Percentiles rank a stretch among this genome's conserved stretches.
Conservation (phyloP, 2,797 vertebrate species). For the Enteromius argenteus region DNA sequence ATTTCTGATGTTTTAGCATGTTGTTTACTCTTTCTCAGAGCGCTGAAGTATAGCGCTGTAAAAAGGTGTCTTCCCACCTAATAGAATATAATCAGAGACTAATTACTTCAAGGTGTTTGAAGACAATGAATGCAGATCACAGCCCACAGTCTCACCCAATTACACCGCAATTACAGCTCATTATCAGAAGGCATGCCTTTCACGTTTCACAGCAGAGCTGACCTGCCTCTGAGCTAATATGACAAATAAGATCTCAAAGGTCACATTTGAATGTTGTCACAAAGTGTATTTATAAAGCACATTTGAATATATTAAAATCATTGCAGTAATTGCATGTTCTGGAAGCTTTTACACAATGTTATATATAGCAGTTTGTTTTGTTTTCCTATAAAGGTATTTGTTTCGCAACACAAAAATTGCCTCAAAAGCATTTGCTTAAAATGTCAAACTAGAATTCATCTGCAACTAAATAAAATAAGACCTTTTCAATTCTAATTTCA, state of each 20-base stretch:
- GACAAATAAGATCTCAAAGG: conserved; percentile 1
- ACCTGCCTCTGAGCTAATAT: not conserved
- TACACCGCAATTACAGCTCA: conserved; percentile 10
- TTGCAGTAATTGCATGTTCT: not conserved
- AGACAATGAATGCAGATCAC: not conserved
- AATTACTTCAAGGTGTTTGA: conserved; percentile 17
- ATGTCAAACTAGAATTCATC: not conserved
- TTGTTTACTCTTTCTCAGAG: not conserved
- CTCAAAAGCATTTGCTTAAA: not conserved
- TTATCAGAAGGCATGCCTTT: not conserved
- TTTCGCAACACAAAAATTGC: not conserved
- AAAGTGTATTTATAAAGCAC: not conserved
- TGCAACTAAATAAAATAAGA: not conserved
- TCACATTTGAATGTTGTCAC: not conserved
- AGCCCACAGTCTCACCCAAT: not conserved
- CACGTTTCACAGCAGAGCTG: not conserved
- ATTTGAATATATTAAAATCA: not conserved
- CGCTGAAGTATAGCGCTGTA: not conserved
- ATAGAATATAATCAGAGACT: conserved; percentile 22
- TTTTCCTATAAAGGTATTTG: not conserved
- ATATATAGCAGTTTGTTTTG: not conserved
- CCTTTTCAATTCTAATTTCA: not conserved
- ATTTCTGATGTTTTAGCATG: not conserved
- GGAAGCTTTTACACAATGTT: not conserved
- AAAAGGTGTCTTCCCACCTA: conserved; percentile 16